phyloP scores from a whole-genome alignment of 2,113 vertebrate species.

The Colistium nudipinnis region DNA sequence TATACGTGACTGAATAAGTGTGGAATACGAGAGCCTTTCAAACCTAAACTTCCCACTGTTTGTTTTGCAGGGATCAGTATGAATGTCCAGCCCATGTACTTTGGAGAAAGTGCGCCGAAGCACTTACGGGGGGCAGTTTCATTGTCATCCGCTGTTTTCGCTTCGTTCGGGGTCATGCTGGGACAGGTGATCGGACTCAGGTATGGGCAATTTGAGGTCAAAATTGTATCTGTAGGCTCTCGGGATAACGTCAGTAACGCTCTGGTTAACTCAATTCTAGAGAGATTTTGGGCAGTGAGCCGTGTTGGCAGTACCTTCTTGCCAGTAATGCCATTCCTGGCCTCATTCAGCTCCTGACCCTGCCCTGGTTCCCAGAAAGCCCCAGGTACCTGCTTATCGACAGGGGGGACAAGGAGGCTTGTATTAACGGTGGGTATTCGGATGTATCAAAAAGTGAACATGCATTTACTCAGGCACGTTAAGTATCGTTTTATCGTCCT shows the following conservation, averaged over 20 bases:
- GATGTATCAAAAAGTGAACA: not conserved
- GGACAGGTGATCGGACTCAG: conserved; percentile 90
- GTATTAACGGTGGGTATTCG: conserved; percentile 81
- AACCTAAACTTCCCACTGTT: no score
- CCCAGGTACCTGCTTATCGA: conserved; percentile 92
- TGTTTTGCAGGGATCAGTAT: conserved; percentile 87
- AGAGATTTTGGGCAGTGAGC: conserved; percentile 87
- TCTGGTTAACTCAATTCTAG: conserved; percentile 69
- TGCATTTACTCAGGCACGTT: not conserved
- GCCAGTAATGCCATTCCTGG: conserved; percentile 88
- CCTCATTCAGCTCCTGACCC: conserved; percentile 85
- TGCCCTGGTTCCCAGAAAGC: conserved; percentile 93
- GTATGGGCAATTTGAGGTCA: conserved; percentile 57
- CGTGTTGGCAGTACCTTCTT: conserved; percentile 88
- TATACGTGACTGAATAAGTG: no score
- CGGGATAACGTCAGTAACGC: conserved; percentile 10
- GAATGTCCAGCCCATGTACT: conserved; percentile 94
- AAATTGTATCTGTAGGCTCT: not conserved
- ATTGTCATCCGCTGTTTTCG: conserved; percentile 87
- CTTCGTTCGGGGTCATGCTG: conserved; percentile 87
- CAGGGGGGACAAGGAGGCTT: conserved; percentile 85
- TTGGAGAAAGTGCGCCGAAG: conserved; percentile 91
- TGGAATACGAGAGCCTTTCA: no score
- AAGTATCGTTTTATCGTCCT: not conserved
- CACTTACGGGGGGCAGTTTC: conserved; percentile 86